Evolutionary conservation across 1,140 invertebrate species (phyloP), one percentile per base, ranked within the genome.

Genomic region (Periplaneta americana): DNA sequence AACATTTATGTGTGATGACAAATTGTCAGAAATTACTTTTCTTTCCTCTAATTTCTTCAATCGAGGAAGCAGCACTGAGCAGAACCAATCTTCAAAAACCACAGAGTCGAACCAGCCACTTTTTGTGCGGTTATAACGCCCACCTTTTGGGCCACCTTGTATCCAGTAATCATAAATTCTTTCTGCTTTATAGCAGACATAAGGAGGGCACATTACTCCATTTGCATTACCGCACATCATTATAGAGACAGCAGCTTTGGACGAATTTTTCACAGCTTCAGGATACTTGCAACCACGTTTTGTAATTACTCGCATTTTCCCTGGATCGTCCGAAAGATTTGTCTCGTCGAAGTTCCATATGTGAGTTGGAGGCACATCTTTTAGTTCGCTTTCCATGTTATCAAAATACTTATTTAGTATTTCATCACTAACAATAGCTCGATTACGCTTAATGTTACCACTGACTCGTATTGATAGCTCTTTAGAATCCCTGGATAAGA

Each of bases 191-290:
- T 78, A 78, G 76, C n/a, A 22, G 34, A 78, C 76, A 31, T 78
- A 78, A 17, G 28, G 76, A 15, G 76, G 76, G n/a, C n/a, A 22
- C 28, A 78, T 31, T 33, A 33, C 37, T 5, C 83, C 82, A 18
- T 48, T 80, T n/a, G 83, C 83, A 80, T 80, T 83, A 78, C 83
- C 82, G 80, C 82, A 83, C 35, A 84, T 22, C 84, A 84, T 84
- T 34, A 84, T 75, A 11, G 83, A 85, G 34, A 77, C 79, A 32
- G 39, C 32, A 76, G 82, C 34, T 80, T 85, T 86, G 22, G 83
- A 81, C 35, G 57, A 48, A 80, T 86, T 86, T 80, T 82, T 31
- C n/a, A 78, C 35, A 35, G n/a, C 35, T 28, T 78, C 34, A 31
- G 35, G 22, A n/a, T 78, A 34, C 34, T 78, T 78, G 35, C 76